Evolutionary conservation across 2,888 invertebrate genomes (phyloP), one percentile per base, ranked within the genome.

Genomic region (Macrophya alboannulata): DNA sequence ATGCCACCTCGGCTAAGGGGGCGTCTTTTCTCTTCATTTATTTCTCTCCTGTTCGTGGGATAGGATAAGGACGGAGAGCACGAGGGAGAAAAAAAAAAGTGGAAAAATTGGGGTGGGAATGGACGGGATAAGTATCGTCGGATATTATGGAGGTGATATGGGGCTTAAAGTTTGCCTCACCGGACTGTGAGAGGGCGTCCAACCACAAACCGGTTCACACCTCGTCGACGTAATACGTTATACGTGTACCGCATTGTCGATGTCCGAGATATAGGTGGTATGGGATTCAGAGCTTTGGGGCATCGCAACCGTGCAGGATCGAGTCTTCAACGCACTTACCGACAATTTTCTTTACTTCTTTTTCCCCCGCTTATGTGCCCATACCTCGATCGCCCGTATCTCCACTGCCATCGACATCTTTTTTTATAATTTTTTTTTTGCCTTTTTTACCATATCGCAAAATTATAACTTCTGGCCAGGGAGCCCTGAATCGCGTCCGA

Each of bases 151-250:
- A 77, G 77, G 55, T 37, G 77, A 77, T 45, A 45, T 31, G 81
- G 81, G 62, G 40, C 62, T 77, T 62, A 59, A 81, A 62, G 40
- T 81, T 81, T 65, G 62, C 81, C 81, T 81, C 43, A 21, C 21
- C 21, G 43, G 72, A 74, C 43, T 74, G 45, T 31, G 77, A 77
- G 51, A 55, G 77, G 77, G 83, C 59, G 68, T 83, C 68, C 68
- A 68, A 68, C 68, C 65, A 6, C 37, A 65, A 83, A 83, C 83
- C 83, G 83, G 83, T 83, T 83, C 83, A 68, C 83, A 83, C 83
- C 83, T 83, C 83, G 83, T 65, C 83, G 83, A 81, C 59, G 81
- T 81, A 62, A 81, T 81, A 81, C 81, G 81, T 81, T 83, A 83
- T 68, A 83, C 83, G 83, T 83, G 83, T 40, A 83, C 83, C n/a